Percentiles rank a stretch among this genome's conserved stretches.
Evolutionary conservation across 2,113 vertebrate genomes (phyloP).

Genomic region (Fulica atra): DNA sequence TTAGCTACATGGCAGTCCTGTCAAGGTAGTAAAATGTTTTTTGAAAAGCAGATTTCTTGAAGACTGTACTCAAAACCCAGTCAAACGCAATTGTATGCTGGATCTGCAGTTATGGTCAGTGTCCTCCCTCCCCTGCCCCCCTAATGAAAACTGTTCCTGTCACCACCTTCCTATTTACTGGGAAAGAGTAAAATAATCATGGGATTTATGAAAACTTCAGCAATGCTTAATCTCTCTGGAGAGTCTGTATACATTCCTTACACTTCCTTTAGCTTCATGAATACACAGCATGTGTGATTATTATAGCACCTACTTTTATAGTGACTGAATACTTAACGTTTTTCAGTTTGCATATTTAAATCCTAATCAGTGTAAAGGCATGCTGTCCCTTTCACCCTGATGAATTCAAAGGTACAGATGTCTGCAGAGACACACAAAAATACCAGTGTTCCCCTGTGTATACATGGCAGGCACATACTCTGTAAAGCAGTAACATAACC

Average conservation of each 20-base stretch:
- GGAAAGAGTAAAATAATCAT: neutral
- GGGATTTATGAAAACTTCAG: neutral
- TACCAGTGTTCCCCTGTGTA: neutral
- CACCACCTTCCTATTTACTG: neutral
- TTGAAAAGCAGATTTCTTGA: slow-evolving; percentile 26
- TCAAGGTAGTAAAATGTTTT: neutral
- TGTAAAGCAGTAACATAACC: neutral
- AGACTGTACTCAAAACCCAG: neutral
- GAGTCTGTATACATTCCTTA: neutral
- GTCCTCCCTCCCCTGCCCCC: neutral
- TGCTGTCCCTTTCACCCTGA: neutral
- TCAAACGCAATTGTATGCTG: neutral
- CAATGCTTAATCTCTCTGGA: neutral
- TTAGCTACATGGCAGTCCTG: neutral
- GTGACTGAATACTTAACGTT: neutral
- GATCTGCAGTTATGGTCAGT: neutral
- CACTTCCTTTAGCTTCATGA: neutral
- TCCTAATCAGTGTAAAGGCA: neutral
- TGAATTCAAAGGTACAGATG: neutral
- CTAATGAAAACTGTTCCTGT: neutral
- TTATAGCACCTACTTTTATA: neutral
- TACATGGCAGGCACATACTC: neutral
- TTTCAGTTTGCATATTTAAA: neutral
- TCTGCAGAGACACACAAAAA: neutral
- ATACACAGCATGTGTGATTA: neutral